A percentile compares a stretch with the other conserved stretches of the same genome.
Evolutionary conservation across 2,888 invertebrate species (phyloP).

Genomic region (Zygogramma bicolorata): DNA sequence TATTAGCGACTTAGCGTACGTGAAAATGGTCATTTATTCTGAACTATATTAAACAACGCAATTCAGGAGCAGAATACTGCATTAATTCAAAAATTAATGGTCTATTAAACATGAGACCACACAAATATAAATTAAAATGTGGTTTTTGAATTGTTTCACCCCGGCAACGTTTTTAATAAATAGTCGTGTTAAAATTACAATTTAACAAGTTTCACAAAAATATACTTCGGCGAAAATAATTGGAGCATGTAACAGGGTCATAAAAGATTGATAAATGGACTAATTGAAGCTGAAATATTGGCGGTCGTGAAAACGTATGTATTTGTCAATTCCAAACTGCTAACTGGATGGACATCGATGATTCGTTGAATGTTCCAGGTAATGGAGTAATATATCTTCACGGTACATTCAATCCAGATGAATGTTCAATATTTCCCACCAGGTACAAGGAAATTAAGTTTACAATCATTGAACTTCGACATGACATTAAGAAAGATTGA

Average conservation of each 20-base stretch:
- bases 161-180: conserved; percentile 46
- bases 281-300: conserved; percentile 27
- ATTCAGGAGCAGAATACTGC: conserved; percentile 54
- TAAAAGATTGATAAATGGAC: conserved; percentile 33
- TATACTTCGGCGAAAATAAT: conserved; percentile 34
- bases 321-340: conserved; percentile 24
- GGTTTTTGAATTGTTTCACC: conserved; percentile 49
- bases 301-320: conserved; percentile 27
- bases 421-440: neutral
- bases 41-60: conserved; percentile 47
- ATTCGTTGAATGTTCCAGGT: neutral
- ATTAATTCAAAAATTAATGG: conserved; percentile 58
- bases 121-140: conserved; percentile 53
- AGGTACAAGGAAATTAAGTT: no score
- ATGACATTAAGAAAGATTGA: no score
- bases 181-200: conserved; percentile 40
- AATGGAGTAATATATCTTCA: neutral
- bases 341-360: conserved; percentile 16
- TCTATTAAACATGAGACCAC: conserved; percentile 55
- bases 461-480: no score
- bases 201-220: conserved; percentile 34
- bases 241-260: conserved; percentile 17
- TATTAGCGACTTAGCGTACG: conserved; percentile 46
- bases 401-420: neutral
- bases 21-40: conserved; percentile 50